Conservation (phyloP, 2,888 invertebrate species). For the Ceraclea dissimilis region DNA sequence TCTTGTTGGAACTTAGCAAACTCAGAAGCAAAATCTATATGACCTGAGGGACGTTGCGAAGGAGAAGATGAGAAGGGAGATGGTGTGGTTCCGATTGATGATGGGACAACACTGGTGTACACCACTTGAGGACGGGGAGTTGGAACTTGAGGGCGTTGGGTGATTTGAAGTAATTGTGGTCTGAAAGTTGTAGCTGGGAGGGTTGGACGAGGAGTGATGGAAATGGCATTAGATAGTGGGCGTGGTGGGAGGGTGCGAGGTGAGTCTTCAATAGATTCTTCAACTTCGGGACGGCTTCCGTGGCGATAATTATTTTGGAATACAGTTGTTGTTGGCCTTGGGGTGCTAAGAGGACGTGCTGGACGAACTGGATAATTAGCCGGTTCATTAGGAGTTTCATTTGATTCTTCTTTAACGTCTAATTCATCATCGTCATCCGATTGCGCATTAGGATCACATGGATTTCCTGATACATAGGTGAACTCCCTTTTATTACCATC, state of each 20-base stretch:
- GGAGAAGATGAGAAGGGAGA: slow-evolving; percentile 34
- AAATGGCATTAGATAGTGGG: slow-evolving; percentile 37
- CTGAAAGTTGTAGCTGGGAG: slow-evolving; percentile 61
- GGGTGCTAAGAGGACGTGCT: slow-evolving; percentile 39
- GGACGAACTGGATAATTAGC: slow-evolving; percentile 56
- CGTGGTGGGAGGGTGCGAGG: slow-evolving; percentile 51
- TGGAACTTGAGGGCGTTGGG: slow-evolving; percentile 44
- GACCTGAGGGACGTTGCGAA: slow-evolving; percentile 32
- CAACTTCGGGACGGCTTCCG: slow-evolving; percentile 47
- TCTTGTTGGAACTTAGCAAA: slow-evolving; percentile 67
- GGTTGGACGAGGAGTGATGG: slow-evolving; percentile 38
- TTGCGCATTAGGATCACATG: slow-evolving; percentile 78
- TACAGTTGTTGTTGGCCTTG: slow-evolving; percentile 52
- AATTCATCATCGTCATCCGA: slow-evolving; percentile 59
- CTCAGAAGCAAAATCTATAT: slow-evolving; percentile 65
- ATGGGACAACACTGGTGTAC: slow-evolving; percentile 29
- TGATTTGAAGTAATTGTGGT: slow-evolving; percentile 55
- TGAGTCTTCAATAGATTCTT: slow-evolving; percentile 51
- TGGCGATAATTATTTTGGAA: slow-evolving; percentile 62
- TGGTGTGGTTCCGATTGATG: slow-evolving; percentile 29
- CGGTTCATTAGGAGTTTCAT: slow-evolving; percentile 53
- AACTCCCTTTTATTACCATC: slow-evolving; percentile 81
- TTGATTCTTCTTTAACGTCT: slow-evolving; percentile 48
- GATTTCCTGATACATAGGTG: slow-evolving; percentile 79
- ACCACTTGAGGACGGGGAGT: slow-evolving; percentile 28